Conservation (phyloP, 2,797 vertebrate species). For the Crenichthys baileyi region DNA sequence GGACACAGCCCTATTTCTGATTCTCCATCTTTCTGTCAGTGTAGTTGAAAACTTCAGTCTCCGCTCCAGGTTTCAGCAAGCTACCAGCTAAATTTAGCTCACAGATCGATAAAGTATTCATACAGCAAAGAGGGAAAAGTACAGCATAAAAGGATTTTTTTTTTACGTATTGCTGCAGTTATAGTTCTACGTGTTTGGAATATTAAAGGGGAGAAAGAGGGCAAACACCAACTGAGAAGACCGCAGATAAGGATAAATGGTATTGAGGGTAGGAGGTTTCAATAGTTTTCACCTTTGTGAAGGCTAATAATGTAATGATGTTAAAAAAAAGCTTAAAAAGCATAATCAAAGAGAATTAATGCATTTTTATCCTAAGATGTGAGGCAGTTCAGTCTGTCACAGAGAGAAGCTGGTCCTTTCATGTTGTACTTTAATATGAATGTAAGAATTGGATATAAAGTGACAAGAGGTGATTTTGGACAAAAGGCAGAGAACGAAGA, state of each 20-base stretch:
- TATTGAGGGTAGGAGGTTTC: constrained; percentile 6
- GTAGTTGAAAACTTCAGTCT: constrained; percentile 11
- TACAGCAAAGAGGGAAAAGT: constrained; percentile 28
- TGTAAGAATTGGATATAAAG: not conserved
- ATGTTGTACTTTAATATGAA: constrained; percentile 1
- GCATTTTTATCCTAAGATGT: constrained; percentile 15
- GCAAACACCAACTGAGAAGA: constrained; percentile 30
- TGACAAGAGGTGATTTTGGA: not conserved
- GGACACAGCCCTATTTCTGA: not conserved
- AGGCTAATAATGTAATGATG: not conserved
- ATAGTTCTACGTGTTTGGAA: constrained; percentile 40
- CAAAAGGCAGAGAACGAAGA: not conserved
- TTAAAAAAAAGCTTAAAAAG: constrained; percentile 5
- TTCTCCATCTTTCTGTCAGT: constrained; percentile 3
- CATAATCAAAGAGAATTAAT: constrained; percentile 13
- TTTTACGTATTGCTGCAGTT: constrained; percentile 53
- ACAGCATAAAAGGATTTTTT: constrained; percentile 45
- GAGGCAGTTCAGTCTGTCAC: constrained; percentile 10
- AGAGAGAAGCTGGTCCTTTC: not conserved
- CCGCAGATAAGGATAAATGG: not conserved
- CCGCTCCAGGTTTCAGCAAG: constrained; percentile 21
- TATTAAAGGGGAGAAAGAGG: constrained; percentile 38
- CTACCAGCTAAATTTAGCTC: constrained; percentile 47
- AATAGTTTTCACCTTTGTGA: not conserved
- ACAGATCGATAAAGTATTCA: constrained; percentile 62